Evolutionary conservation across 1,140 invertebrate species (phyloP), one percentile per base, ranked within the genome.

Genomic region (Orius laevigatus): DNA sequence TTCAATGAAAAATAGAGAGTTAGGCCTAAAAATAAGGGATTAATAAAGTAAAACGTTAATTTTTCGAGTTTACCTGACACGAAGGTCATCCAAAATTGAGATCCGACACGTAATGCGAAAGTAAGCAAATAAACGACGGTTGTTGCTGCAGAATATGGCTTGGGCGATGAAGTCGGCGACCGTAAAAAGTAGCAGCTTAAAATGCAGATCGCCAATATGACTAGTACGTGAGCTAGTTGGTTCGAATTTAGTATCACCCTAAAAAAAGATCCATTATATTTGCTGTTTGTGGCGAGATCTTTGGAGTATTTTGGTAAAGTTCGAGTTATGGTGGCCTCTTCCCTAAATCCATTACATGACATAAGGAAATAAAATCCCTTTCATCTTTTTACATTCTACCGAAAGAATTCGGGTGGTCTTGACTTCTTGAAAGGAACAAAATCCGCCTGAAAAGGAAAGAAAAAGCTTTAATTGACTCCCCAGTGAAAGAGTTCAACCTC

Each of bases 61-160:
- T 25, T 31, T 25, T n/a, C n/a, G n/a, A n/a, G n/a, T 58, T 65
- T 63, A 84, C 81, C 81, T 54, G 84, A 87, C 19, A 88, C 73
- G 58, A 87, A 82, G 10, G 84, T 87, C 84, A 89, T 89, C 84
- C 84, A 89, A 50, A 87, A 75, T 65, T 87, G 84, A 8, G 81
- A 70, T 12, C 84, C 84, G 55, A 86, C 76, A 59, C 87, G 82
- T 39, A 76, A 72, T 33, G 79, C 74, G 53, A 86, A 81, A 2
- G 79, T 74, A 0, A 70, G 70, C 11, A 88, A 64, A 61, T 86
- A 86, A 8, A 81, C 61, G 25, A 86, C 64, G 57, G 47, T 62
- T 67, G 62, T 67, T 57, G 65, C 60, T 57, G 55, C 54, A 61
- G 54, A 45, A 18, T 32, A 45, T 25, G 54, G 60, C 51, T 49